Conservation (phyloP, 2,888 invertebrate species). For the Tipula helvola region DNA sequence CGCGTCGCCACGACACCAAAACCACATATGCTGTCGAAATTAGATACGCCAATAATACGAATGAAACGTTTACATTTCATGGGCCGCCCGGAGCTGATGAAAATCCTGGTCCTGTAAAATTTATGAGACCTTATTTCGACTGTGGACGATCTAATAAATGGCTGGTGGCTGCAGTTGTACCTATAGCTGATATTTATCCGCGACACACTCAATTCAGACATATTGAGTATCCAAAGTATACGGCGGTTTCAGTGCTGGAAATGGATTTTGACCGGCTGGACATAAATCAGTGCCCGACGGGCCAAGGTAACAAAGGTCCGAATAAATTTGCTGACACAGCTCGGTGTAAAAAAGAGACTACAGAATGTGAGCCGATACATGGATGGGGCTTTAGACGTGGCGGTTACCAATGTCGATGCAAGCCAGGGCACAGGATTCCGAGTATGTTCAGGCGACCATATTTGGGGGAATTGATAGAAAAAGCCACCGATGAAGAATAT, state of each 20-base stretch:
- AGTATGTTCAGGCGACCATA: slow-evolving; percentile 78
- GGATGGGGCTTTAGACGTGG: slow-evolving; percentile 95
- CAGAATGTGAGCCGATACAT: slow-evolving; percentile 92
- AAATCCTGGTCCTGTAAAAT: slow-evolving; percentile 82
- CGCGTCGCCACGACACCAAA: slow-evolving; percentile 75
- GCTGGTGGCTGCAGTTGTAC: slow-evolving; percentile 87
- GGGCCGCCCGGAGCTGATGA: slow-evolving; percentile 88
- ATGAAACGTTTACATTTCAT: slow-evolving; percentile 92
- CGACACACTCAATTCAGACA: slow-evolving; percentile 86
- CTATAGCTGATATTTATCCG: slow-evolving; percentile 91
- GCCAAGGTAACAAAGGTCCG: slow-evolving; percentile 75
- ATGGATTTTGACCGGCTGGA: slow-evolving; percentile 95
- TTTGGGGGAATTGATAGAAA: slow-evolving; percentile 85
- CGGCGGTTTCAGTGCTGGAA: slow-evolving; percentile 84
- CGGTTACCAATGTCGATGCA: slow-evolving; percentile 89
- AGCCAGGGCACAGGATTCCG: slow-evolving; percentile 78
- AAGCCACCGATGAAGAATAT: slow-evolving; percentile 85
- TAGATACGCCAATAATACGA: slow-evolving; percentile 85
- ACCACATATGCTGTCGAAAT: slow-evolving; percentile 90
- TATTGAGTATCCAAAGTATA: slow-evolving; percentile 89
- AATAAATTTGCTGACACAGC: slow-evolving; percentile 85
- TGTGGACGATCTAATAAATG: slow-evolving; percentile 92
- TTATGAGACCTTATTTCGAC: slow-evolving; percentile 92
- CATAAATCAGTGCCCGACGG: slow-evolving; percentile 90
- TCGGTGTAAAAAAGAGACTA: slow-evolving; percentile 80